Percentiles rank a stretch among this genome's conserved stretches.
Evolutionary conservation across 2,113 vertebrate genomes (phyloP).

Genomic region (Anguilla rostrata): DNA sequence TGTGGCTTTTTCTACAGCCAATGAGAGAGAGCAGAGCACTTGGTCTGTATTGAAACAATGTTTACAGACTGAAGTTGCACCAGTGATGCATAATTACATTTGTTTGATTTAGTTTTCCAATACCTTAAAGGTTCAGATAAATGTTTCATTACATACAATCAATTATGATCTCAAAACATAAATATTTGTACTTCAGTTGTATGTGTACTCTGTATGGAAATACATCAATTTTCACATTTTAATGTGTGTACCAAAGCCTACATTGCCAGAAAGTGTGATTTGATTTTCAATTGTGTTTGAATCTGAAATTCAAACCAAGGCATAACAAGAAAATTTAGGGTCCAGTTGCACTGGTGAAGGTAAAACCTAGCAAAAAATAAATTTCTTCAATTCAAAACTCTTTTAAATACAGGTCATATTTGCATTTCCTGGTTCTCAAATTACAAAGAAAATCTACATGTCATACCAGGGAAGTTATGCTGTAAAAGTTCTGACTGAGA

Average conservation of each 20-base stretch:
- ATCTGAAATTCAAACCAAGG: background rate
- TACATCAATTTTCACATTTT: background rate
- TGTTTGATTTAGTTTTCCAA: conserved; percentile 56
- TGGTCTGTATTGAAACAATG: conserved; percentile 42
- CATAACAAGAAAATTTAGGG: background rate
- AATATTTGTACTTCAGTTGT: conserved; percentile 33
- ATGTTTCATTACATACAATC: conserved; percentile 40
- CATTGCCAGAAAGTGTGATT: background rate
- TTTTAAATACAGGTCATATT: background rate
- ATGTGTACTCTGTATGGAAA: background rate
- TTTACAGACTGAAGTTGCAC: conserved; percentile 49
- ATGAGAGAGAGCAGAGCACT: conserved; percentile 34
- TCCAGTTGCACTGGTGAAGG: background rate
- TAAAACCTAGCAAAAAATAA: background rate
- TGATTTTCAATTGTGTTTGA: background rate
- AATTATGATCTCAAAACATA: conserved; percentile 55
- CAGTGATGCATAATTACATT: conserved; percentile 65
- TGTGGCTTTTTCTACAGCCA: conserved; percentile 58
- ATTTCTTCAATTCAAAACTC: background rate
- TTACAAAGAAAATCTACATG: background rate
- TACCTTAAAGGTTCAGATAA: conserved; percentile 42
- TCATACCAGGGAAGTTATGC: background rate
- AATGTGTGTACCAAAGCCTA: background rate
- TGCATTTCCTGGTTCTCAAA: background rate
- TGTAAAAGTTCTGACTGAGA: background rate